A percentile compares a stretch with the other conserved stretches of the same genome.
phyloP scores from a whole-genome alignment of 2,113 vertebrate species.

The Colius striatus region DNA sequence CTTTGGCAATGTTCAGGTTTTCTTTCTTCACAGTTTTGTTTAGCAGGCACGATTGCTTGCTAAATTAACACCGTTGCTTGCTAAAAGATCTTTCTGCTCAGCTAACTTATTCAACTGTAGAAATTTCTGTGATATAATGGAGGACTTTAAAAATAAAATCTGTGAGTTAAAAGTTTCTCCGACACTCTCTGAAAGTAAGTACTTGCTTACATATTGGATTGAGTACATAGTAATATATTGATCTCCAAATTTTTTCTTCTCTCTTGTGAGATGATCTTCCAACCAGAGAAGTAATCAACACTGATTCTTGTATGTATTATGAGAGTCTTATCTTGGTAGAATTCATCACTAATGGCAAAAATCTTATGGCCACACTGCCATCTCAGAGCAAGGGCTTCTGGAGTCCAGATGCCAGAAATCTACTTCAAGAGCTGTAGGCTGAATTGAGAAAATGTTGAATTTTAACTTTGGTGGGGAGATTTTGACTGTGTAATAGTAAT shows the following conservation, averaged over 20 bases:
- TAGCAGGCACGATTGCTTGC: background rate
- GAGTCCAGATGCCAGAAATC: background rate
- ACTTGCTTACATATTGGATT: background rate
- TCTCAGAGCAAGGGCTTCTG: background rate
- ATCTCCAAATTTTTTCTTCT: background rate
- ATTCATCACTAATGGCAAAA: background rate
- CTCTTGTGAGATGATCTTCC: background rate
- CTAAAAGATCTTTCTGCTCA: slow-evolving; percentile 28
- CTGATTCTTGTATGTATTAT: background rate
- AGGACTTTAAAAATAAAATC: background rate
- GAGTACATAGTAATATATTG: background rate
- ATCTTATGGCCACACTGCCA: background rate
- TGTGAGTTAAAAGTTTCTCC: background rate
- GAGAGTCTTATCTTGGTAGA: background rate
- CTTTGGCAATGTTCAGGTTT: background rate
- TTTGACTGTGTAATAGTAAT: background rate
- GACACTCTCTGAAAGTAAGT: background rate
- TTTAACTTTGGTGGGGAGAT: background rate
- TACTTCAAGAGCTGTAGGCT: background rate
- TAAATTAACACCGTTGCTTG: background rate
- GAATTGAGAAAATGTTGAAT: background rate
- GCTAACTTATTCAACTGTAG: background rate
- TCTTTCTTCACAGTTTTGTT: background rate
- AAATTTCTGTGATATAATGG: background rate
- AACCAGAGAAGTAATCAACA: background rate